Evolutionary conservation across 2,888 invertebrate species (phyloP), one percentile per base, ranked within the genome.

Genomic region (Aethes cnicana): DNA sequence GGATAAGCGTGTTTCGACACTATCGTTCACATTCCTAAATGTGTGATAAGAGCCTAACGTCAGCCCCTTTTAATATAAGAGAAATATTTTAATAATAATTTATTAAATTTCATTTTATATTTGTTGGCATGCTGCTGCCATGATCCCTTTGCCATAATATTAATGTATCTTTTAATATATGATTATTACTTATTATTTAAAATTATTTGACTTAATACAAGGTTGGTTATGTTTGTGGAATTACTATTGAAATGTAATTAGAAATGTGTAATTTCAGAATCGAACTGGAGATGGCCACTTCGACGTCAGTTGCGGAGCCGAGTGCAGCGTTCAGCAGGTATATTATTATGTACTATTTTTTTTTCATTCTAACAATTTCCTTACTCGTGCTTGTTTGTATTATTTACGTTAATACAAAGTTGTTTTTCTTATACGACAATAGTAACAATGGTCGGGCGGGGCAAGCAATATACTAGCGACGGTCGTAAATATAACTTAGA

Each of bases 291-390:
- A 92, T 63, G 91, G 90, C n/a, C 92, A 92, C 68, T 92, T 92
- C 63, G 94, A 94, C 70, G 92, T 93, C 43, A 93, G 92, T 59
- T 95, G 94, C 67, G 94, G 93, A 23, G 90, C 91, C 26, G 92
- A 92, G 56, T 95, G 95, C 84, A 93, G 92, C 75, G 91, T 94
- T 53, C 92, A 93, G 76, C 94, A 95, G 91, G 95, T 94, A 88
- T 89, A 84, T 58, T 37, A 56, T 55, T 54, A 36, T 14, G 25
- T 28, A 28, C 28, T 36, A n/a, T 20, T 7, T 20, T 20, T 36
- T 32, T 1, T 32, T 4, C 32, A 21, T 4, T 33, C 1, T 25
- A n/a, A n/a, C n/a, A n/a, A 4, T 43, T 36, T 17, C 28, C 18
- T 1, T 9, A 9, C 30, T 32, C 17, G 26, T 11, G 18, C n/a